Conservation (phyloP, 35 echinoderm and acorn worm species). For the Ophiothrix spiculata region DNA sequence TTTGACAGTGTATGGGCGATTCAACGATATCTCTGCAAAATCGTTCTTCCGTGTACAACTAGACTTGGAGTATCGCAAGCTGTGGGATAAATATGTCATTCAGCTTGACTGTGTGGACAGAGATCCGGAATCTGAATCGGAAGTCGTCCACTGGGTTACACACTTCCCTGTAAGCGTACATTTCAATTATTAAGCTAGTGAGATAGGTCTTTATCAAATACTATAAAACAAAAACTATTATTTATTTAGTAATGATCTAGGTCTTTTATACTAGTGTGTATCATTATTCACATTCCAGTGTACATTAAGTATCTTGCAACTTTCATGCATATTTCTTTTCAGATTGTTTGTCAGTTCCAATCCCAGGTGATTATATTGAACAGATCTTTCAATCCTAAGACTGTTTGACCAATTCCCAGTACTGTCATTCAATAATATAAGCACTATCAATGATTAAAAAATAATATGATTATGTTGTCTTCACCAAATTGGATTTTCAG, state of each 20-base stretch:
- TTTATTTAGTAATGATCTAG: neutral
- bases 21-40: slow-evolving; percentile 71
- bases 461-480: no score
- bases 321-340: no score
- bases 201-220: neutral
- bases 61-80: slow-evolving; percentile 78
- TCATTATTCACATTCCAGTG: no score
- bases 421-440: no score
- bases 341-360: no score
- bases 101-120: slow-evolving; percentile 54
- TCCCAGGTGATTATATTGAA: no score
- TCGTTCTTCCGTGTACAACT: slow-evolving; percentile 73
- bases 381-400: no score
- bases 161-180: slow-evolving; percentile 80
- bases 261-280: no score
- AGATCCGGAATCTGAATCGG: slow-evolving; percentile 67
- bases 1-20: slow-evolving; percentile 57
- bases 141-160: slow-evolving; percentile 82
- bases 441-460: no score
- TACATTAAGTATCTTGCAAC: no score
- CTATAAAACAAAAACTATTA: neutral
- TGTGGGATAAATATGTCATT: slow-evolving; percentile 82
- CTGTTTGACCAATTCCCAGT: no score
- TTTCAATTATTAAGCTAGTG: neutral
- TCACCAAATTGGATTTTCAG: no score